Percentiles rank a stretch among this genome's conserved stretches.
phyloP scores from a whole-genome alignment of 2,888 invertebrate genomes.

The Sisyra nigra region DNA sequence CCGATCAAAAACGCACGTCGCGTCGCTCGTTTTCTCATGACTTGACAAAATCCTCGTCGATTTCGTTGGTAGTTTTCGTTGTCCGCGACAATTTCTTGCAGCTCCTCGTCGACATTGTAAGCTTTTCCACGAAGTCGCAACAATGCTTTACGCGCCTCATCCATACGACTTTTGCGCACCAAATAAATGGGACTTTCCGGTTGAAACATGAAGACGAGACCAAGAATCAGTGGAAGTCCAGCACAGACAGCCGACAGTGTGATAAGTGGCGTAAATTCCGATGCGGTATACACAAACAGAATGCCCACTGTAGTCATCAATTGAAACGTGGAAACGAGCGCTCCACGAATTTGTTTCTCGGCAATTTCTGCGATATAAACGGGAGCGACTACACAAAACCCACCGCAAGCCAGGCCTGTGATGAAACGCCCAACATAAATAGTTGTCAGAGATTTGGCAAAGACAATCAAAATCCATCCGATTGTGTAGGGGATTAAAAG shows the following conservation, averaged over 20 bases:
- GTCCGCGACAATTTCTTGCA: constrained; percentile 34
- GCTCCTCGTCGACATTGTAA: constrained; percentile 46
- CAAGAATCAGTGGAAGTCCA: constrained; percentile 46
- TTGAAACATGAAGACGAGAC: constrained; percentile 53
- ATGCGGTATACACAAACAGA: constrained; percentile 52
- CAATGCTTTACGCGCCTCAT: constrained; percentile 48
- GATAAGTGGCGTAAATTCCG: constrained; percentile 39
- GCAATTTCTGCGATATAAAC: constrained; percentile 71
- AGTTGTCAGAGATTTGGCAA: constrained; percentile 40
- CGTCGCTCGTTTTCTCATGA: constrained; percentile 41
- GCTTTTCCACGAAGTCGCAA: constrained; percentile 49
- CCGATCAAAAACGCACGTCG: constrained; percentile 35
- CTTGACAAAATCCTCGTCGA: constrained; percentile 33
- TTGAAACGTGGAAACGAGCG: constrained; percentile 69
- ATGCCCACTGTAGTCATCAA: constrained; percentile 67
- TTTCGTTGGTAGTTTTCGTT: constrained; percentile 30
- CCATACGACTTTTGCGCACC: constrained; percentile 38
- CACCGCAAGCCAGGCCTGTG: constrained; percentile 55
- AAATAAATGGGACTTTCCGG: constrained; percentile 70
- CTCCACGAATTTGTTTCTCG: constrained; percentile 61
- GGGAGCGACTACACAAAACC: constrained; percentile 64
- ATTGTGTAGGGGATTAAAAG: constrained; percentile 44
- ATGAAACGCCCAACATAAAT: constrained; percentile 45
- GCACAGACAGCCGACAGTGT: constrained; percentile 44
- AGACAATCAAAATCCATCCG: constrained; percentile 54